Conservation (phyloP, 2,113 vertebrate genomes). For the Neodon shergylaensis region DNA sequence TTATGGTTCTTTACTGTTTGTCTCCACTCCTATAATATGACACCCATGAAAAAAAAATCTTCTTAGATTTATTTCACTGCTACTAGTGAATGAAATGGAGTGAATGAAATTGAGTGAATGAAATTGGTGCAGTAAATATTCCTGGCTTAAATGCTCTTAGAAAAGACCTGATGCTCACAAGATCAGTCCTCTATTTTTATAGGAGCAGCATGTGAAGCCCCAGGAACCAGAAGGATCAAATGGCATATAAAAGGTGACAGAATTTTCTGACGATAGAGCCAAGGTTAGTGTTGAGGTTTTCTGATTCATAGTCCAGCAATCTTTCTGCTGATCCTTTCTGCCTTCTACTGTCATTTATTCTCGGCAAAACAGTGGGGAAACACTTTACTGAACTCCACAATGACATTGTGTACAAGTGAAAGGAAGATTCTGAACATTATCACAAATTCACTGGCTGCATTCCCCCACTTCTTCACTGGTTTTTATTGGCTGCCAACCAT, state of each 20-base stretch:
- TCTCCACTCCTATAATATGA: not conserved
- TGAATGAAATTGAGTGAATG: not conserved
- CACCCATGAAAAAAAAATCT: not conserved
- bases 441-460: constrained; percentile 17
- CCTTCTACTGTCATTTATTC: constrained; percentile 1
- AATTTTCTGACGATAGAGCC: constrained; percentile 55
- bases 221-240: constrained; percentile 33
- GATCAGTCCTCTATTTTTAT: constrained; percentile 30
- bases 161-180: constrained; percentile 5
- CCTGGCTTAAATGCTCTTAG: constrained; percentile 32
- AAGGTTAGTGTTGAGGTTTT: constrained; percentile 42
- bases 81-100: not conserved
- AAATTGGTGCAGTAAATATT: not conserved
- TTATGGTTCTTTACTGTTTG: constrained; percentile 4
- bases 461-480: not conserved
- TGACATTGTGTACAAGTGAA: constrained; percentile 9
- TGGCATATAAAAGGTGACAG: constrained; percentile 44
- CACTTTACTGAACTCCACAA: constrained; percentile 10
- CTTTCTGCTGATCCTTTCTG: not conserved
- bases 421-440: not conserved
- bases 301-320: not conserved
- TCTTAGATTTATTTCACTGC: not conserved
- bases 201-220: not conserved
- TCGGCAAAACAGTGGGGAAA: constrained; percentile 11
- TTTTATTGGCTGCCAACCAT: not conserved